Conservation (phyloP, 2,888 invertebrate genomes). For the Lagria hirta region DNA sequence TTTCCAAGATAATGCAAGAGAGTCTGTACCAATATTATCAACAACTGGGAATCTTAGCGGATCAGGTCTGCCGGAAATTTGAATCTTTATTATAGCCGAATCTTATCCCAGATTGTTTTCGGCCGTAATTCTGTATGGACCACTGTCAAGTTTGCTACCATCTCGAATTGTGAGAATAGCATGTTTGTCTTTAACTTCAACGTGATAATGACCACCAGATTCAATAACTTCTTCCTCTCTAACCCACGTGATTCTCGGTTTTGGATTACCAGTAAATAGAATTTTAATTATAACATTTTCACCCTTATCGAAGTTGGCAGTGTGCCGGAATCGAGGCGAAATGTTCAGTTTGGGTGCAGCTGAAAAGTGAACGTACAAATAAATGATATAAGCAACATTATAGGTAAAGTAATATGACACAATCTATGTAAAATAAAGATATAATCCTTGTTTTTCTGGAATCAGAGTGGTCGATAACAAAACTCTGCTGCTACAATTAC, state of each 20-base stretch:
- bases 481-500: too few species aligned
- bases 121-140: conserved; percentile 91
- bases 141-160: conserved; percentile 91
- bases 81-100: conserved; percentile 90
- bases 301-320: conserved; percentile 97
- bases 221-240: conserved; percentile 92
- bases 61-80: conserved; percentile 93
- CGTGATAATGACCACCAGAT: conserved; percentile 86
- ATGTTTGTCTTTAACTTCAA: conserved; percentile 88
- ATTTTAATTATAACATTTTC: conserved; percentile 96
- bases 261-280: conserved; percentile 97
- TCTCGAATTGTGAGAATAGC: conserved; percentile 94
- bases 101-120: conserved; percentile 97
- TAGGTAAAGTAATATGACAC: too few species aligned
- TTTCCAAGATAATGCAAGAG: conserved; percentile 93
- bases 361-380: conserved; percentile 53
- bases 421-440: too few species aligned
- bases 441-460: too few species aligned
- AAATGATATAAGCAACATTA: too few species aligned
- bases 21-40: conserved; percentile 89
- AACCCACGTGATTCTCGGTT: conserved; percentile 92
- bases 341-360: conserved; percentile 96
- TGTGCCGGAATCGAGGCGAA: conserved; percentile 95
- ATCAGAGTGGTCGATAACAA: too few species aligned
- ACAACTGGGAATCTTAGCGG: conserved; percentile 88